Percentiles rank a stretch among this genome's conserved stretches.
phyloP scores from a whole-genome alignment of 2,113 vertebrate species.

The Psittacula cyanocephala region DNA sequence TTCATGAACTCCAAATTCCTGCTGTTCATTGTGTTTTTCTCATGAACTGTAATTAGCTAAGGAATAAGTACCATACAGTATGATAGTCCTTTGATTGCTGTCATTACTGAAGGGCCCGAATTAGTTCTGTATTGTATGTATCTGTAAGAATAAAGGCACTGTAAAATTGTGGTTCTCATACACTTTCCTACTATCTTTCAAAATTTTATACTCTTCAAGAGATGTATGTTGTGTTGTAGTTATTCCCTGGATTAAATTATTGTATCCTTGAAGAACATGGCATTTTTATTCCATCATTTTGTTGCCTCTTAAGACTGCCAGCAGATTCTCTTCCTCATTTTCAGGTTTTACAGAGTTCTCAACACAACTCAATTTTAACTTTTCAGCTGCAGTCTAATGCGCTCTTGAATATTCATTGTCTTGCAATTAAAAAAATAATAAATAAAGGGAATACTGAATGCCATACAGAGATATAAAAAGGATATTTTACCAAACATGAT shows the following conservation, averaged over 20 bases:
- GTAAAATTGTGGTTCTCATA: neutral
- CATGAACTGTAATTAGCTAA: neutral
- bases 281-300: neutral
- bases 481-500: neutral
- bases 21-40: neutral
- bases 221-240: accelerated
- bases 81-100: neutral
- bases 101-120: neutral
- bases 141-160: neutral
- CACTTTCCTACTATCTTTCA: neutral
- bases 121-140: neutral
- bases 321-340: neutral
- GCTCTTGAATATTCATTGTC: neutral
- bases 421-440: neutral
- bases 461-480: neutral
- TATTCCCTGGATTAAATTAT: neutral
- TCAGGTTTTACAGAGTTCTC: neutral
- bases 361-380: neutral
- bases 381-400: neutral
- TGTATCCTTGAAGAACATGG: neutral
- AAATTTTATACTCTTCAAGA: neutral
- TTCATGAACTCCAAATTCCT: neutral
- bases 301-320: neutral
- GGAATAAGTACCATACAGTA: neutral
- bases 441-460: neutral